phyloP scores from a whole-genome alignment of 2,888 invertebrate genomes.

The Tenthredo scrophulariae region DNA sequence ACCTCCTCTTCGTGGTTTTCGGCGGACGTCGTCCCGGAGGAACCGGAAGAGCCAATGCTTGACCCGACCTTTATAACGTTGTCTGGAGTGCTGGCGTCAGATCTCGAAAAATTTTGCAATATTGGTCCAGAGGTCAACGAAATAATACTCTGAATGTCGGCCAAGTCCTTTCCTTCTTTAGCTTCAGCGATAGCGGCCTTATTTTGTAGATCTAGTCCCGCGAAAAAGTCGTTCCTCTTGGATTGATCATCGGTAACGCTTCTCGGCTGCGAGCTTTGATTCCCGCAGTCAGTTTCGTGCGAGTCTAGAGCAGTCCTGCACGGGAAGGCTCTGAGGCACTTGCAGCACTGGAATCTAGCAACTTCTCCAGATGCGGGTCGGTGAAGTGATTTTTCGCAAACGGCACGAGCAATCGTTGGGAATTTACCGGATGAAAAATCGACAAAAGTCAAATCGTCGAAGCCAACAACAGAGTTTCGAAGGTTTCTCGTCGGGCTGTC shows the following conservation, averaged over 20 bases:
- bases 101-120: constrained; percentile 57
- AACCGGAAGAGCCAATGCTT: constrained; percentile 69
- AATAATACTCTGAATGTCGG: constrained; percentile 92
- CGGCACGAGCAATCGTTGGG: constrained; percentile 87
- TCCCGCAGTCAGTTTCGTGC: constrained; percentile 82
- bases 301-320: constrained; percentile 85
- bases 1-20: constrained; percentile 84
- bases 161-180: constrained; percentile 85
- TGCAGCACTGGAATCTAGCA: constrained; percentile 85
- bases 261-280: constrained; percentile 70
- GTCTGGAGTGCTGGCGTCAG: constrained; percentile 70
- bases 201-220: constrained; percentile 88
- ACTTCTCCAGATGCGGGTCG: constrained; percentile 80
- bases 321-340: constrained; percentile 87
- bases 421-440: constrained; percentile 91
- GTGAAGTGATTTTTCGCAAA: constrained; percentile 85
- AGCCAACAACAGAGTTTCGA: constrained; percentile 82
- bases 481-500: constrained; percentile 63
- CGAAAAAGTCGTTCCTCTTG: constrained; percentile 89
- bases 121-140: constrained; percentile 84
- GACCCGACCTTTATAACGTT: constrained; percentile 64
- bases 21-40: constrained; percentile 71
- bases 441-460: constrained; percentile 87
- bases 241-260: constrained; percentile 80
- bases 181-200: constrained; percentile 80